Evolutionary conservation across 1,140 invertebrate genomes (phyloP).

Genomic region (Cephus cinctus): DNA sequence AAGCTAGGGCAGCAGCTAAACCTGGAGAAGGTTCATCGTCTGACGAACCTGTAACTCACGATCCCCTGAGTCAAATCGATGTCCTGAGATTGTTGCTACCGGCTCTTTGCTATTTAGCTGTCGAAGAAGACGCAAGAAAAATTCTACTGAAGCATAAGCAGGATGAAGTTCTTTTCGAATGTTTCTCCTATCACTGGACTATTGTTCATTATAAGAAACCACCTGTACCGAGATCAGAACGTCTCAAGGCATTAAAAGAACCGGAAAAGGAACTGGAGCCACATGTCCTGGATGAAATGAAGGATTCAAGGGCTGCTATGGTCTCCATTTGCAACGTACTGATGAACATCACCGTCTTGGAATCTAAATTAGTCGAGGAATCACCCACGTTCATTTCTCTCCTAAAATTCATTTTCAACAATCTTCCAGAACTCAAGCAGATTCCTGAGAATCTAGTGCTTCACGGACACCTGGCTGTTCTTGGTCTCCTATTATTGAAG

Average conservation of each 20-base stretch:
- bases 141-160: constrained; percentile 77
- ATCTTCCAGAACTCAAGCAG: constrained; percentile 80
- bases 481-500: constrained; percentile 81
- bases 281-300: constrained; percentile 75
- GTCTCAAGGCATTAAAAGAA: constrained; percentile 70
- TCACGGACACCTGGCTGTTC: constrained; percentile 78
- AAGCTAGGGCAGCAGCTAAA: constrained; percentile 59
- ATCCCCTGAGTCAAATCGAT: constrained; percentile 68
- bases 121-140: constrained; percentile 82
- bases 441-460: constrained; percentile 81
- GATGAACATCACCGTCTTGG: constrained; percentile 89
- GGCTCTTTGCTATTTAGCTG: constrained; percentile 84
- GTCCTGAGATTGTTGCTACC: constrained; percentile 79
- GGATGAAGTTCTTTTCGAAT: constrained; percentile 77
- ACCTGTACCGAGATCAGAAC: constrained; percentile 73
- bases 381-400: constrained; percentile 74
- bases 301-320: constrained; percentile 78
- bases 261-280: constrained; percentile 73
- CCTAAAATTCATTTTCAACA: constrained; percentile 83
- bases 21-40: constrained; percentile 45
- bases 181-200: constrained; percentile 80
- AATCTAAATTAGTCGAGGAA: constrained; percentile 77
- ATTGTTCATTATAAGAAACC: constrained; percentile 85
- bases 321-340: constrained; percentile 87
- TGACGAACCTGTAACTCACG: constrained; percentile 47